Evolutionary conservation across 2,888 invertebrate genomes (phyloP).

Genomic region (Erebia epiphron): DNA sequence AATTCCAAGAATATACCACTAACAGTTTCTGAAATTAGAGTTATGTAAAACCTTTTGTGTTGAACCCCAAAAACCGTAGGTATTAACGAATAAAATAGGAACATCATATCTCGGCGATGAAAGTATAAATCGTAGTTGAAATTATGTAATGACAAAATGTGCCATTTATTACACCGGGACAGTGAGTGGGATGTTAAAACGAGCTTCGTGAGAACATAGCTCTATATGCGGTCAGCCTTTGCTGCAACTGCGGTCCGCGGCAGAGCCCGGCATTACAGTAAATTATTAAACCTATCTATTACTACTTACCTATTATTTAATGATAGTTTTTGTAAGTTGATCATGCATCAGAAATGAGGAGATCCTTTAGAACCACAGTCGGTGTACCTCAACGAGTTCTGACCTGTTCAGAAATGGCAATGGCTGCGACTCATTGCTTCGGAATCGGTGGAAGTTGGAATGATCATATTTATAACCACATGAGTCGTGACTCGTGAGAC

Average conservation of each 20-base stretch:
- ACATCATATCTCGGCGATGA: constrained; percentile 10
- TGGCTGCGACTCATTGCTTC: not conserved
- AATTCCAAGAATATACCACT: too few relatives aligned
- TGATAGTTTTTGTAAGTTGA: too few relatives aligned
- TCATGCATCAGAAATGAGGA: too few relatives aligned
- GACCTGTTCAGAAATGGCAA: too few relatives aligned
- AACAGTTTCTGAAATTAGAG: too few relatives aligned
- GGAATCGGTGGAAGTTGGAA: not conserved
- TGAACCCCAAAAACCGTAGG: not conserved
- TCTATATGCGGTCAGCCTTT: constrained; percentile 33
- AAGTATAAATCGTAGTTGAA: constrained; percentile 43
- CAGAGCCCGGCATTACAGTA: not conserved
- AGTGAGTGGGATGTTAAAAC: constrained; percentile 58
- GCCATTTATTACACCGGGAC: constrained; percentile 45
- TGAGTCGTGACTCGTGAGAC: not conserved
- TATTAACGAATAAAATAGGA: not conserved
- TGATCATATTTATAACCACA: too few relatives aligned
- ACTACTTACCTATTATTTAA: too few relatives aligned
- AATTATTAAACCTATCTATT: too few relatives aligned
- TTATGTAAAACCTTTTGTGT: not conserved
- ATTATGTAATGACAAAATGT: constrained; percentile 47
- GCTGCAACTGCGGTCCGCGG: constrained; percentile 27
- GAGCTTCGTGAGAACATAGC: constrained; percentile 68
- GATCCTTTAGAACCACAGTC: too few relatives aligned
- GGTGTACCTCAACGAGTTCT: too few relatives aligned